Evolutionary conservation across 2,113 vertebrate genomes (phyloP), one percentile per base, ranked within the genome.

Genomic region (Microcebus lehilahytsara): DNA sequence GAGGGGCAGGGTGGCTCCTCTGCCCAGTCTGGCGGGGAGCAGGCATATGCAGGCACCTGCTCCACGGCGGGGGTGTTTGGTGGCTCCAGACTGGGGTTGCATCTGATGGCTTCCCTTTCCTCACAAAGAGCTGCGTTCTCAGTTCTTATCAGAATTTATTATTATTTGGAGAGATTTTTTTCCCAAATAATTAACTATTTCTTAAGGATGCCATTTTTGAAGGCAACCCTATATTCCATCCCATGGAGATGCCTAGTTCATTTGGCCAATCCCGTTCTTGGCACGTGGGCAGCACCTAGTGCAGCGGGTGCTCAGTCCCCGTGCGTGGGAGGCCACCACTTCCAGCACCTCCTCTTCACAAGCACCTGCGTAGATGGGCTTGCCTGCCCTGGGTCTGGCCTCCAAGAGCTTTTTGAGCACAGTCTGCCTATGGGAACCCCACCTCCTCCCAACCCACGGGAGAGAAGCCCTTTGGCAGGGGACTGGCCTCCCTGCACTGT

Each of bases 171-270:
- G 30, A 49, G 14, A 23, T 3, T 34, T 77, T 77, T 87, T 87
- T 71, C 83, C 83, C 51, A 42, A 86, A 75, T 64, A 67, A 46
- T 49, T 19, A 58, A 10, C 40, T 78, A 19, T 66, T 90, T 84
- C 40, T 87, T 78, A 62, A 89, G 87, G 71, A 84, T 40, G 60
- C 20, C 19, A 25, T 19, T 92, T 95, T 94, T 67, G 5, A 77
- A 95, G 74, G 67, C 74, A 34, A 40, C 1, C 8, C 37, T 75
- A 20, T 56, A 34, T 37, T 60, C 27, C 83, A 58, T 20, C 16
- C 30, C 9, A 6, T 64, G 42, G 51, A 53, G 53, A 58, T 9
- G 34, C 60, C 40, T 8, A 3, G 3, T 42, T 40, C 53, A 23
- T 20, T 32, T 64, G n/a, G 20, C 58, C 51, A 25, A 7, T 67